Conservation (phyloP, 1,140 invertebrate species). For the Diplogasteroides magnus region DNA sequence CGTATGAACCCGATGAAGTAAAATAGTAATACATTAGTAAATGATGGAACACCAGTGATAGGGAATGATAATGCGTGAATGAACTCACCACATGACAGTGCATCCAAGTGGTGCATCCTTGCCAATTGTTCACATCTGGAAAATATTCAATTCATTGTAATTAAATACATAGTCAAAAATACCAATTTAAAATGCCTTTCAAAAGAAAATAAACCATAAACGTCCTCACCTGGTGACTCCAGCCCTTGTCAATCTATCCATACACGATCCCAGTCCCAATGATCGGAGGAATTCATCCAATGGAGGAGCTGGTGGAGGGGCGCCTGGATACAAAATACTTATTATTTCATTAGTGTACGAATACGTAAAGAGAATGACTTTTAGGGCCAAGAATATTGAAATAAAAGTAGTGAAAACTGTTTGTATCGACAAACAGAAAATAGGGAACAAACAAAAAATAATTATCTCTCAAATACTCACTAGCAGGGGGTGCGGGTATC, state of each 20-base stretch:
- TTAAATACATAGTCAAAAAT: too few species aligned
- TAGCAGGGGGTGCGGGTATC: too few species aligned
- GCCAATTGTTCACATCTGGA: slow-evolving; percentile 10
- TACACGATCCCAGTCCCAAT: slow-evolving; percentile 9
- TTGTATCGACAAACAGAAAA: too few species aligned
- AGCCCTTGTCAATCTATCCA: slow-evolving; percentile 7
- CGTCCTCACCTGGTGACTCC: too few species aligned
- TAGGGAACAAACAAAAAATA: too few species aligned
- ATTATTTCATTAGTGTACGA: not conserved
- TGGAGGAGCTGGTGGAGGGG: slow-evolving; percentile 18
- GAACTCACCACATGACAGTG: slow-evolving; percentile 17
- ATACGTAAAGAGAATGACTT: slow-evolving; percentile 1
- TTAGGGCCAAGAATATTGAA: too few species aligned
- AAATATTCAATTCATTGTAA: too few species aligned
- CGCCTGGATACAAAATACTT: not conserved
- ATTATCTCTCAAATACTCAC: too few species aligned
- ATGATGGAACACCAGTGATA: not conserved
- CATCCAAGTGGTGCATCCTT: slow-evolving; percentile 16
- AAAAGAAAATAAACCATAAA: too few species aligned
- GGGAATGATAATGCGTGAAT: not conserved
- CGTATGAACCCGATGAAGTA: not conserved
- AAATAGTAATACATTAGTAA: not conserved
- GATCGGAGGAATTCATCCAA: slow-evolving; percentile 23
- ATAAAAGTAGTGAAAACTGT: too few species aligned
- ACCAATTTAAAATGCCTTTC: too few species aligned